These are phyloP conservation scores for Cordylochernes scorpioides DNA, from an alignment of 2,888 invertebrate genomes.

Conservation along the genomic window DNA sequence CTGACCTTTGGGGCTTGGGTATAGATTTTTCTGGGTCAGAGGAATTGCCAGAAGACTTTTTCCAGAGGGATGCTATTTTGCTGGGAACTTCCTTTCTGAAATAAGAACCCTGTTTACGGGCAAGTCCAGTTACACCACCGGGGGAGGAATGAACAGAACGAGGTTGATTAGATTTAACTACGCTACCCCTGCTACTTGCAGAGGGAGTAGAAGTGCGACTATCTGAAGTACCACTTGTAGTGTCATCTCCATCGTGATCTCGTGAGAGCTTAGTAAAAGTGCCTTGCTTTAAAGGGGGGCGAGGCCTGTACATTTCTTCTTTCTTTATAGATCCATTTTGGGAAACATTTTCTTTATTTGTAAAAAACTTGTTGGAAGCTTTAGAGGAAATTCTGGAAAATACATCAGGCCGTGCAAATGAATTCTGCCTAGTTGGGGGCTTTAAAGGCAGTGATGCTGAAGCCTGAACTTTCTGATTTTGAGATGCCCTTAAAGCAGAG, in stretches of 20 bases:
- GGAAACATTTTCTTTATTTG: neutral
- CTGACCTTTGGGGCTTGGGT: too few species aligned
- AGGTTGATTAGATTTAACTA: constrained; percentile 5
- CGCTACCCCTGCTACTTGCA: constrained; percentile 5
- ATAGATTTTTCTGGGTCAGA: too few species aligned
- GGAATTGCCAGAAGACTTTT: too few species aligned
- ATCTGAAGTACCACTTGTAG: neutral
- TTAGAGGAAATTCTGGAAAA: neutral
- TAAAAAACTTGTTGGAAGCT: neutral
- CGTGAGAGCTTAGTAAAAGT: constrained; percentile 80
- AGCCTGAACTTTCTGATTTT: constrained; percentile 4
- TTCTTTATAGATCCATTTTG: too few species aligned
- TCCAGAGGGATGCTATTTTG: constrained; percentile 12
- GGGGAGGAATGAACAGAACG: neutral
- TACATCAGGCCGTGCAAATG: neutral
- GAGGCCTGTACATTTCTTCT: too few species aligned
- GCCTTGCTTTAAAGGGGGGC: constrained; percentile 48
- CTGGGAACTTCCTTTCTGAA: constrained; percentile 12
- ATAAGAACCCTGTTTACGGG: constrained; percentile 4
- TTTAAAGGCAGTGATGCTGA: too few species aligned
- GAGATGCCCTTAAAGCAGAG: constrained; percentile 10
- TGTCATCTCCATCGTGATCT: too few species aligned
- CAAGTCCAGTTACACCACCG: too few species aligned
- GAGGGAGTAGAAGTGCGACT: constrained; percentile 2
- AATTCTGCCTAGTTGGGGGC: neutral